Conservation (phyloP, 2,888 invertebrate species). For the Patella ulyssiponensis region DNA sequence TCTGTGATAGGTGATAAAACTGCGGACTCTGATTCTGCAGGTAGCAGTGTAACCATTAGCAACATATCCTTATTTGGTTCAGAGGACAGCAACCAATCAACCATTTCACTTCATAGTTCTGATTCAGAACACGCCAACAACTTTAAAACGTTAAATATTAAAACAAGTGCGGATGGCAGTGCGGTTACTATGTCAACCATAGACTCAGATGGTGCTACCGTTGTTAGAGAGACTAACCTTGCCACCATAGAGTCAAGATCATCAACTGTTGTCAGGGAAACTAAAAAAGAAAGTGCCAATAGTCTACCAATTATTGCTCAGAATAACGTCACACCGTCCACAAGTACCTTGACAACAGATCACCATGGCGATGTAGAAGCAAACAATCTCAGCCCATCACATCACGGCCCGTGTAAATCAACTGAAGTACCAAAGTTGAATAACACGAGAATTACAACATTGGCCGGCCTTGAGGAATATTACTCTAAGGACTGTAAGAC, state of each 20-base stretch:
- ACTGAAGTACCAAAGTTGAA: slow-evolving; percentile 31
- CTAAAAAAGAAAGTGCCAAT: not conserved
- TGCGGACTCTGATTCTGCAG: not conserved
- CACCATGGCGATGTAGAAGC: not conserved
- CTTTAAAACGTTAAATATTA: slow-evolving; percentile 27
- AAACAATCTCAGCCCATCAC: not conserved
- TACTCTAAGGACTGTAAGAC: slow-evolving; percentile 77
- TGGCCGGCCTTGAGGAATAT: slow-evolving; percentile 73
- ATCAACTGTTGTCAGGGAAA: too few species aligned
- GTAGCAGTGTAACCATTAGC: slow-evolving; percentile 15
- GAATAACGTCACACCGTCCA: not conserved
- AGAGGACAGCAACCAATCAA: slow-evolving; percentile 66
- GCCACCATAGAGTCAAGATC: not conserved
- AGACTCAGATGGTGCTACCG: not conserved
- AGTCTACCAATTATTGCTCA: not conserved
- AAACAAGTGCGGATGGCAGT: not conserved
- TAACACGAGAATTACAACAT: slow-evolving; percentile 36
- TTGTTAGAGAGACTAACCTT: not conserved
- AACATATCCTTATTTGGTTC: slow-evolving; percentile 34
- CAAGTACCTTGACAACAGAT: not conserved
- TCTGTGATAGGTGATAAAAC: not conserved
- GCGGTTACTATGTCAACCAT: not conserved
- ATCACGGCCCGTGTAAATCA: not conserved
- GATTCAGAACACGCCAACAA: slow-evolving; percentile 56
- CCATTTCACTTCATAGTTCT: slow-evolving; percentile 53